Evolutionary conservation across 2,888 invertebrate genomes (phyloP).

Genomic region (Macropis europaea): DNA sequence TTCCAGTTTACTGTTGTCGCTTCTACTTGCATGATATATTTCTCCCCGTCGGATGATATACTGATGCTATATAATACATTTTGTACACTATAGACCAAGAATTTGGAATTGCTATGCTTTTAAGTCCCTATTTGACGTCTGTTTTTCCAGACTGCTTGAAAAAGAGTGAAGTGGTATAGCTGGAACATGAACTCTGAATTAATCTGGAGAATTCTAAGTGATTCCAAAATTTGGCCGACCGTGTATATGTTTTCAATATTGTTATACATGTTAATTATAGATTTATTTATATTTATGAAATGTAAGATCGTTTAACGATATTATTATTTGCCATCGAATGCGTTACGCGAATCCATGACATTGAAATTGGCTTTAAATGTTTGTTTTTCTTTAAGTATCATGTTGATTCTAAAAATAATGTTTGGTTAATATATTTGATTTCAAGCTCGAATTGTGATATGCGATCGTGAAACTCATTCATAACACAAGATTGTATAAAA

Average conservation of each 20-base stretch:
- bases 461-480: slow-evolving; percentile 9
- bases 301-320: slow-evolving; percentile 21
- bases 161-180: no score
- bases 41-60: slow-evolving; percentile 15
- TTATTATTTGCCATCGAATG: slow-evolving; percentile 6
- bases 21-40: slow-evolving; percentile 39
- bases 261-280: slow-evolving; percentile 21
- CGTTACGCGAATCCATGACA: background rate
- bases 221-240: no score
- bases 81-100: no score
- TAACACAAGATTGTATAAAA: slow-evolving; percentile 6
- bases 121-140: no score
- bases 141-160: no score
- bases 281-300: slow-evolving; percentile 28
- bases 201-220: no score
- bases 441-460: slow-evolving; percentile 19
- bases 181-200: no score
- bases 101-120: no score
- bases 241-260: slow-evolving; percentile 18
- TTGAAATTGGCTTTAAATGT: background rate
- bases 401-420: background rate
- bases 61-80: slow-evolving; percentile 1
- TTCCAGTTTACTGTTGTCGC: slow-evolving; percentile 18
- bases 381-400: background rate
- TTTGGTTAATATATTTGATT: slow-evolving; percentile 2